A percentile compares a stretch with the other conserved stretches of the same genome.
Evolutionary conservation across 2,797 vertebrate species (phyloP).

Genomic region (Galago senegalensis): DNA sequence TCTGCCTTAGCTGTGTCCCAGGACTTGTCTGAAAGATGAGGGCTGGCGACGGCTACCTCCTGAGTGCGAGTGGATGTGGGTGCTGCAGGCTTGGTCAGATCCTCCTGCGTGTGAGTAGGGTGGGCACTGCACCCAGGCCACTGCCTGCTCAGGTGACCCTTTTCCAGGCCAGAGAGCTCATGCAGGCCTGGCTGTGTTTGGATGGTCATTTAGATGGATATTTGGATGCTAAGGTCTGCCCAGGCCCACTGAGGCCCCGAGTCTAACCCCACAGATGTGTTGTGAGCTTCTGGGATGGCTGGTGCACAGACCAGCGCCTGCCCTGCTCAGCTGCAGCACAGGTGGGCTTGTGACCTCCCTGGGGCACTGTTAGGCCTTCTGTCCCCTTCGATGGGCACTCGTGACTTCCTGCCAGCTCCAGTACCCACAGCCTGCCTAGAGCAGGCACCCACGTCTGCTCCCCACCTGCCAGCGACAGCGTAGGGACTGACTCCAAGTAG

Average conservation of each 20-base stretch:
- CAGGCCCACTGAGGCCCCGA: too few relatives aligned
- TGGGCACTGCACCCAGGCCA: too few relatives aligned
- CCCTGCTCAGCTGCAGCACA: fast-evolving
- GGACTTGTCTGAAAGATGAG: too few relatives aligned
- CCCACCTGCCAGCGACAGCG: neutral
- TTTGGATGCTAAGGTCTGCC: neutral
- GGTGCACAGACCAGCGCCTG: fast-evolving
- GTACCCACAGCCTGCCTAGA: neutral
- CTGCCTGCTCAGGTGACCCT: neutral
- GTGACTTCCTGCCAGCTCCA: neutral
- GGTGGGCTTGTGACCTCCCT: neutral
- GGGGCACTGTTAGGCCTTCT: neutral
- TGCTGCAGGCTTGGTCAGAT: neutral
- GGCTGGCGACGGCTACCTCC: neutral
- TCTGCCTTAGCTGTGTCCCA: neutral
- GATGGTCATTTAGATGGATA: neutral
- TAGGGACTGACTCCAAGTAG: neutral
- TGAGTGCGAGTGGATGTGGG: neutral
- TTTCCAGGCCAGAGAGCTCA: neutral
- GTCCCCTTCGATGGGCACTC: neutral
- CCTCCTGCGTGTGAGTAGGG: neutral
- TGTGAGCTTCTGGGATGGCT: neutral
- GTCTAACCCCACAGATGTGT: too few relatives aligned
- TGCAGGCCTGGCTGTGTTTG: neutral
- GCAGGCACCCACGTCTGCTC: neutral